These are phyloP conservation scores for Neomicropteryx cornuta DNA, from an alignment of 1,140 invertebrate genomes.

Conservation along the genomic window DNA sequence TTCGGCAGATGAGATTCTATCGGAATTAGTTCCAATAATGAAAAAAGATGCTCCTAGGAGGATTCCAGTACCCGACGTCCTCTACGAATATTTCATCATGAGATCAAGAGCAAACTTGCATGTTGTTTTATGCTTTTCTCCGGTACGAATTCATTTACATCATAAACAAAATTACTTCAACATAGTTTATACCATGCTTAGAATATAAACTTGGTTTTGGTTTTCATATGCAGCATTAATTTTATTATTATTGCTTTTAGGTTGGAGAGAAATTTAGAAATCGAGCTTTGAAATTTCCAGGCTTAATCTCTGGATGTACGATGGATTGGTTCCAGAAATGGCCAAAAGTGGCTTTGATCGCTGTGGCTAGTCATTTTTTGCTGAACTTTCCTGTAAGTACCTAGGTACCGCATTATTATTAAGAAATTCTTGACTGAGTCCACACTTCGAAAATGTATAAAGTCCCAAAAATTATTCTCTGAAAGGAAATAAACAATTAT, in stretches of 20 bases:
- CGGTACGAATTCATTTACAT: slow-evolving; percentile 50
- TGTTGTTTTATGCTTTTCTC: slow-evolving; percentile 78
- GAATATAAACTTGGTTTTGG: no score
- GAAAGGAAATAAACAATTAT: no score
- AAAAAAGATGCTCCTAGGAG: slow-evolving; percentile 67
- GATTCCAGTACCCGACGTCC: slow-evolving; percentile 67
- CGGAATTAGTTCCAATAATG: slow-evolving; percentile 70
- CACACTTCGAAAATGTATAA: no score
- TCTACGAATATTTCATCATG: slow-evolving; percentile 77
- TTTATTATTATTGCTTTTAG: no score
- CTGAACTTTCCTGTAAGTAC: slow-evolving; percentile 40
- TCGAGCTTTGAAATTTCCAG: slow-evolving; percentile 66
- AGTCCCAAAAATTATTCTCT: no score
- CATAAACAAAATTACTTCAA: no score
- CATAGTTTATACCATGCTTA: no score
- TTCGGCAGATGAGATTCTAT: slow-evolving; percentile 65
- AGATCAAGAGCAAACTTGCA: slow-evolving; percentile 71
- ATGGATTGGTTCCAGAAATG: slow-evolving; percentile 86
- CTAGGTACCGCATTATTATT: no score
- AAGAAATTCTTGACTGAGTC: no score
- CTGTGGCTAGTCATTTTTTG: slow-evolving; percentile 71
- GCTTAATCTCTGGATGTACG: slow-evolving; percentile 78
- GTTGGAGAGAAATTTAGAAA: slow-evolving; percentile 70
- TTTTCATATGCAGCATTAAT: no score
- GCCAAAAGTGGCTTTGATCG: slow-evolving; percentile 73